Conservation (phyloP, 2,888 invertebrate species). For the Embidobia sp. region DNA sequence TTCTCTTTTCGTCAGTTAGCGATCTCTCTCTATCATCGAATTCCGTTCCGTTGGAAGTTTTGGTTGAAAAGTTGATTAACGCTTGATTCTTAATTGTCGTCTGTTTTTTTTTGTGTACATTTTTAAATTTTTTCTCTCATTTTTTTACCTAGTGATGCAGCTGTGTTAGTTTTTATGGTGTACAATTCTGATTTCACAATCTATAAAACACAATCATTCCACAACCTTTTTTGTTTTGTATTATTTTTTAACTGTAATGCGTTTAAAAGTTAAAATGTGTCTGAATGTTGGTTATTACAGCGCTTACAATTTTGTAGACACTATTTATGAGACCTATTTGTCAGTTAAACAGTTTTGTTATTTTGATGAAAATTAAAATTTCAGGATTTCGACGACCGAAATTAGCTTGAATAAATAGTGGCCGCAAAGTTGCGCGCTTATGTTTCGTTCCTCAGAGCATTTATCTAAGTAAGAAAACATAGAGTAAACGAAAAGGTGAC, state of each 20-base stretch:
- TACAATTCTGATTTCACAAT: conserved; percentile 7
- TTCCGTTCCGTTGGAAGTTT: conserved; percentile 23
- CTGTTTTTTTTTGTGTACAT: conserved; percentile 11
- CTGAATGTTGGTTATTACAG: conserved; percentile 41
- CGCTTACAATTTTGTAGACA: conserved; percentile 16
- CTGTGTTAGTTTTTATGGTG: conserved; percentile 10
- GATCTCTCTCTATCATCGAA: conserved; percentile 15
- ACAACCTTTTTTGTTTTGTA: conserved; percentile 9
- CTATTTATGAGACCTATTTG: too few relatives aligned
- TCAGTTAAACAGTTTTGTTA: too few relatives aligned
- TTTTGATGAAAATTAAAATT: too few relatives aligned
- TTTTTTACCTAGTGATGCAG: conserved; percentile 1
- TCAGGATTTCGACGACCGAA: too few relatives aligned
- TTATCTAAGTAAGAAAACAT: conserved; percentile 69
- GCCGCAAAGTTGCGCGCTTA: conserved; percentile 27
- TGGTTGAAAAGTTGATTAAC: conserved; percentile 18
- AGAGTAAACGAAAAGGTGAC: conserved; percentile 47
- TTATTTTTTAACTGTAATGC: too few relatives aligned
- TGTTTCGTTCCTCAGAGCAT: conserved; percentile 69
- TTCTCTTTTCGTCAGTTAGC: conserved; percentile 7
- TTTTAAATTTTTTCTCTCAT: background rate
- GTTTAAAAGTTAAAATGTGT: conserved; percentile 35
- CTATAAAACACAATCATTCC: conserved; percentile 30
- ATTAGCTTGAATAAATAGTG: too few relatives aligned
- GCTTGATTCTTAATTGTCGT: too few relatives aligned